Base-by-base conservation (phyloP, 2,797 vertebrate genomes). In the Fistularia commersonii region DNA sequence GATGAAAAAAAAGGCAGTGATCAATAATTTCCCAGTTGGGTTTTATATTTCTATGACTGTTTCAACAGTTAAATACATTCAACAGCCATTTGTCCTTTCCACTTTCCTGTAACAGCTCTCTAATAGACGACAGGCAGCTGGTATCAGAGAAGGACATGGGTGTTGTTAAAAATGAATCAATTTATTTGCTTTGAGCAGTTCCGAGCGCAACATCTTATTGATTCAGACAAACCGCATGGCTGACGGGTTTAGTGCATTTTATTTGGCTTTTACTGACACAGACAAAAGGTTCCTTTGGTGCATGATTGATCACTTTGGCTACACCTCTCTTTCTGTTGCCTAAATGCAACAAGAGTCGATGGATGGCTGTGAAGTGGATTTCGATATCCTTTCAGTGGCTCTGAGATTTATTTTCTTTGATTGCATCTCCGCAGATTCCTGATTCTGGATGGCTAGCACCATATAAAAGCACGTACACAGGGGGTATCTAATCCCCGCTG, bases 341-440 rank as follows among this genome's bases (percentile, higher is more conserved):
- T 41, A 46, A 63, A 76, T 48, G 13, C 45, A 37, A 62, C 67
- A 15, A 11, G 41, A 68, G 53, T 62, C 51, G 57, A 78, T 66
- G 44, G 67, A 75, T 69, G 68, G 54, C 55, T 41, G 53, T 41
- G 45, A 57, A 69, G 77, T 74, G 63, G 54, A 72, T 81, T 79
- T 74, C 53, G 11, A 64, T 77, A 76, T 73, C 33, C 61, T 74
- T 64, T 65, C 52, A 51, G 64, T 34, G 48, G 51, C 52, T 72
- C 61, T 47, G 14, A 49, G 54, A 75, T 80, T 72, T 46, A 45
- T 72, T 69, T 74, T 66, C 50, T 73, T 57, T 63, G 69, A 83
- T 82, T 79, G 57, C 57, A 62, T 76, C 72, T 52, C 8, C 43
- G 36, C 58, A 61, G 54, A 57, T 74, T 74, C 62, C 57, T 73